These are phyloP conservation scores for Amphibalanus amphitrite DNA, from an alignment of 1,140 invertebrate species.

Conservation along the genomic window DNA sequence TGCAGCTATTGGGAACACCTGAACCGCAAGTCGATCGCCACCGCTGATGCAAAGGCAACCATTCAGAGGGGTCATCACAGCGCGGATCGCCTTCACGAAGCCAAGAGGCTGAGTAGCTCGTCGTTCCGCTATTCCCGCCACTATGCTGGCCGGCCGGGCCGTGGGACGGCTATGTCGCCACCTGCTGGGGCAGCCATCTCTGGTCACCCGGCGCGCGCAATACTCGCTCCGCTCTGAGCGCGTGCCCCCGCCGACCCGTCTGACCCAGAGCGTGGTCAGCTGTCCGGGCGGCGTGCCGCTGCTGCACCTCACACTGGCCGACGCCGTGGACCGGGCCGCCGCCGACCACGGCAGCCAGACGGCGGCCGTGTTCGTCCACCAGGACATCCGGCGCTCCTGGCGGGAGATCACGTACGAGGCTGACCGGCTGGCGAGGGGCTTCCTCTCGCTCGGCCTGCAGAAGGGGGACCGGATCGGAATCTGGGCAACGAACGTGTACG, in stretches of 20 bases:
- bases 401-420: constrained; percentile 40
- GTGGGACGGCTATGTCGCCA: too few species aligned
- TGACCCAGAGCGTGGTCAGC: background rate
- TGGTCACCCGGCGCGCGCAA: too few species aligned
- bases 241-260: background rate
- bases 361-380: constrained; percentile 40
- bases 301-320: constrained; percentile 21
- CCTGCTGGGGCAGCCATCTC: too few species aligned
- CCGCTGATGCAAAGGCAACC: too few species aligned
- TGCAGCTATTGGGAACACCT: too few species aligned
- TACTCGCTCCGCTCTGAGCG: too few species aligned
- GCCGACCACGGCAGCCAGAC: constrained; percentile 36
- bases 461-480: constrained; percentile 69
- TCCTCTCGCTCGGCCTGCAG: constrained; percentile 53
- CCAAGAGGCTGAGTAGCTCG: too few species aligned
- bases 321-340: constrained; percentile 39
- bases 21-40: too few species aligned
- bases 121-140: too few species aligned
- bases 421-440: constrained; percentile 59
- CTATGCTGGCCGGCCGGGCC: too few species aligned
- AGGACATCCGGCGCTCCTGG: constrained; percentile 42
- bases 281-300: constrained; percentile 4
- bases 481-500: constrained; percentile 67
- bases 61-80: too few species aligned
- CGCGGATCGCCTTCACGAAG: too few species aligned